phyloP scores from a whole-genome alignment of 2,888 invertebrate genomes.

The Pseudococcus jackbeardsleyi region DNA sequence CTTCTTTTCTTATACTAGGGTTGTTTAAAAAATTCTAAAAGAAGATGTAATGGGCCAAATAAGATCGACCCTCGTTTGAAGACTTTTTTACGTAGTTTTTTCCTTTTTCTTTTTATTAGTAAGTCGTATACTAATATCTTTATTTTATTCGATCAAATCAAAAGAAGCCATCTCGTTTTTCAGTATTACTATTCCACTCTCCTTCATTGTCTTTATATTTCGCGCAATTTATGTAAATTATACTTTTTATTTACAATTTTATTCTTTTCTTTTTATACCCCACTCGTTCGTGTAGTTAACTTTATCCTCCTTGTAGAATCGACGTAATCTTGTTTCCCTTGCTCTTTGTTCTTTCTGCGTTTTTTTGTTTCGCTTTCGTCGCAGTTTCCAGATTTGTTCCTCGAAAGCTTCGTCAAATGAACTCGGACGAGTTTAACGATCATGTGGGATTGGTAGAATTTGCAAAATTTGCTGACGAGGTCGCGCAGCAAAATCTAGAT shows the following conservation, averaged over 20 bases:
- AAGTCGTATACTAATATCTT: conserved; percentile 55
- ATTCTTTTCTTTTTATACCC: neutral
- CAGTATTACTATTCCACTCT: conserved; percentile 31
- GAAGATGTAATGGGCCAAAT: conserved; percentile 52
- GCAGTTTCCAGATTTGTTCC: neutral
- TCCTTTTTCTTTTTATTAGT: conserved; percentile 49
- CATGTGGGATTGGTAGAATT: neutral
- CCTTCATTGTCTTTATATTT: conserved; percentile 55
- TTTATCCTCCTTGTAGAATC: neutral
- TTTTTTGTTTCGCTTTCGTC: conserved; percentile 12
- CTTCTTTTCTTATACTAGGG: neutral
- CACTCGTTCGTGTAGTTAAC: neutral
- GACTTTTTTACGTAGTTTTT: neutral
- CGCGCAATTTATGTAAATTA: conserved; percentile 60
- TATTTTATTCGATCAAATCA: conserved; percentile 62
- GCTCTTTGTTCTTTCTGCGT: neutral
- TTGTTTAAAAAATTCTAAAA: conserved; percentile 48
- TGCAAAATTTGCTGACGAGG: neutral
- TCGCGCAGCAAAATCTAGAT: neutral
- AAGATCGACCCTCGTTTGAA: conserved; percentile 55
- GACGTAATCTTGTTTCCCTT: neutral
- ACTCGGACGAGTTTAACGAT: neutral
- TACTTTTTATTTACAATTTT: conserved; percentile 58
- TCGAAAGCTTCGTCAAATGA: neutral
- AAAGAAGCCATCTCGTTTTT: conserved; percentile 57